Percentiles rank a stretch among this genome's conserved stretches.
These are phyloP conservation scores for Lasioglossum morio DNA, from an alignment of 2,888 invertebrate species.

Conservation along the genomic window DNA sequence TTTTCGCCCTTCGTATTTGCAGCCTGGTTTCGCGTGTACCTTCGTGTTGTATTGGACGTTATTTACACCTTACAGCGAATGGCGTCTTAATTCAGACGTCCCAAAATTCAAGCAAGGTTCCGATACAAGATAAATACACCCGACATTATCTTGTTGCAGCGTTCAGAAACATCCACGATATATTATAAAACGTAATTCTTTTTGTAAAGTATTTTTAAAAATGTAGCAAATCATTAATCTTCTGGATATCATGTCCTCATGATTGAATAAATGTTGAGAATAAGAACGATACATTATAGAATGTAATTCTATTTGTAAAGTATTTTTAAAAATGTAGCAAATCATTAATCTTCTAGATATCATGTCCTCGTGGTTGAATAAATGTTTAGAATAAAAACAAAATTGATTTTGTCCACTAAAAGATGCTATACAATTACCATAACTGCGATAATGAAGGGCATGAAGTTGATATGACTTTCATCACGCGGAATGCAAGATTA, in stretches of 20 bases:
- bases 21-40: not conserved
- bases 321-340: not conserved
- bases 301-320: not conserved
- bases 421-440: not conserved
- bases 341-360: not conserved
- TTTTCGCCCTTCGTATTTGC: not conserved
- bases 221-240: not conserved
- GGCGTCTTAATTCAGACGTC: not conserved
- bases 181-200: not conserved
- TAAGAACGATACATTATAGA: not conserved
- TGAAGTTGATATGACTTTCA: not conserved
- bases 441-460: not conserved
- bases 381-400: not conserved
- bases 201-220: not conserved
- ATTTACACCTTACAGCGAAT: not conserved
- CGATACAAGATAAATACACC: not conserved
- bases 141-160: not conserved
- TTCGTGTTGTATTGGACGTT: not conserved
- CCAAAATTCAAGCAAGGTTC: not conserved
- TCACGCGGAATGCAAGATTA: not conserved
- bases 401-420: not conserved
- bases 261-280: no score
- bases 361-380: not conserved
- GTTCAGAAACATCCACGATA: not conserved
- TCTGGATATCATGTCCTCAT: no score